Evolutionary conservation across 2,797 vertebrate species (phyloP).

Genomic region (Hapalemur alaotrensis): DNA sequence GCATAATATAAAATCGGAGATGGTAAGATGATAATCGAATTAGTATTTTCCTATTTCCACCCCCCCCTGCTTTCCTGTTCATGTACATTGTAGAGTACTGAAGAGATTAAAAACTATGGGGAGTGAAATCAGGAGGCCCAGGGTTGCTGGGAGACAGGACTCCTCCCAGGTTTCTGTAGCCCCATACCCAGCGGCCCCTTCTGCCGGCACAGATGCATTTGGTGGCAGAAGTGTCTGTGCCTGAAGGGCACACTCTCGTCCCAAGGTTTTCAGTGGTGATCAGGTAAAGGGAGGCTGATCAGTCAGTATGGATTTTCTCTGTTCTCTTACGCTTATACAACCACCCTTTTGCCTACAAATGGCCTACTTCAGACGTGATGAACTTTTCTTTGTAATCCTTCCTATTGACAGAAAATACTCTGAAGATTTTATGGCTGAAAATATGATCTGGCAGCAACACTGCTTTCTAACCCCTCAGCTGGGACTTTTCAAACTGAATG

Average conservation of each 20-base stretch:
- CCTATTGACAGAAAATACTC: not conserved
- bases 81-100: not conserved
- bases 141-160: not conserved
- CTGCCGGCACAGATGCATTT: not conserved
- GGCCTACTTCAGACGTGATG: not conserved
- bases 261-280: not conserved
- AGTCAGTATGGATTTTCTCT: not conserved
- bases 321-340: not conserved
- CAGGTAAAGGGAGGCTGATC: not conserved
- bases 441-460: not conserved
- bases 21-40: not conserved
- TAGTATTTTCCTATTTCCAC: not conserved
- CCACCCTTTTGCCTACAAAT: not conserved
- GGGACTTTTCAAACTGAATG: not conserved
- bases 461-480: slow-evolving; percentile 23
- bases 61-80: not conserved
- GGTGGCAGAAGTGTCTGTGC: not conserved
- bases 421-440: slow-evolving; percentile 37
- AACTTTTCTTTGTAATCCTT: slow-evolving; percentile 37
- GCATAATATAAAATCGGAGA: not conserved
- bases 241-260: not conserved
- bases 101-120: not conserved
- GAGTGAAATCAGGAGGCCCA: not conserved
- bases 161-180: not conserved
- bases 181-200: not conserved